A percentile compares a stretch with the other conserved stretches of the same genome.
Conservation (phyloP, 2,113 vertebrate genomes). For the Cervus canadensis region DNA sequence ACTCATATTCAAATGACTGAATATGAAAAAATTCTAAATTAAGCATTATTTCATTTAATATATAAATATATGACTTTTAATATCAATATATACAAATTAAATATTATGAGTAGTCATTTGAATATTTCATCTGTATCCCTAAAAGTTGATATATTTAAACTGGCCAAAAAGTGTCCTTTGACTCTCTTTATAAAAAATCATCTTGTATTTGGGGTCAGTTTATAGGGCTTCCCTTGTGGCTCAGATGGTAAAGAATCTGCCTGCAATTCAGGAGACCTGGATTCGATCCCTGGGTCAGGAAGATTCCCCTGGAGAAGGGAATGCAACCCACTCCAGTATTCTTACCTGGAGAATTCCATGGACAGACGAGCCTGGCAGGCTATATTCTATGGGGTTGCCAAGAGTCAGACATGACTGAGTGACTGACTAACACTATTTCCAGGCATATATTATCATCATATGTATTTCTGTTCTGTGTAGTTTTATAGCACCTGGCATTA, state of each 20-base stretch:
- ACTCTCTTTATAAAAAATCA: not conserved
- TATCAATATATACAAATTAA: not conserved
- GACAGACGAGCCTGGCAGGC: not conserved
- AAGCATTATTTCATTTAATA: slow-evolving; percentile 3
- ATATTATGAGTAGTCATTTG: not conserved
- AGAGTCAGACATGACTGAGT: not conserved
- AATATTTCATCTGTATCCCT: not conserved
- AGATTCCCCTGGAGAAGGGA: not conserved
- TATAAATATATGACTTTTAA: not conserved
- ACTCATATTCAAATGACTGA: not conserved
- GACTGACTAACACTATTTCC: not conserved
- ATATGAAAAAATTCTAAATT: not conserved
- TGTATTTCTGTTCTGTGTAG: not conserved
- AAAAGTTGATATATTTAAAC: not conserved
- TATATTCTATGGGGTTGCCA: not conserved
- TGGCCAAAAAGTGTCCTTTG: not conserved
- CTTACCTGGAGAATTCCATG: not conserved
- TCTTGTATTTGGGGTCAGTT: not conserved
- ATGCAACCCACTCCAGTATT: not conserved
- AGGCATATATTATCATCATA: not conserved
- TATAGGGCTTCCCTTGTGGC: not conserved
- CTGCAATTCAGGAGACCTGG: not conserved
- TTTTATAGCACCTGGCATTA: not conserved
- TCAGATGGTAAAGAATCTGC: not conserved
- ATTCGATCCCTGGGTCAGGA: not conserved